Percentiles rank a stretch among this genome's conserved stretches.
These are phyloP conservation scores for Conomelus anceps DNA, from an alignment of 2,888 invertebrate genomes.

Conservation along the genomic window DNA sequence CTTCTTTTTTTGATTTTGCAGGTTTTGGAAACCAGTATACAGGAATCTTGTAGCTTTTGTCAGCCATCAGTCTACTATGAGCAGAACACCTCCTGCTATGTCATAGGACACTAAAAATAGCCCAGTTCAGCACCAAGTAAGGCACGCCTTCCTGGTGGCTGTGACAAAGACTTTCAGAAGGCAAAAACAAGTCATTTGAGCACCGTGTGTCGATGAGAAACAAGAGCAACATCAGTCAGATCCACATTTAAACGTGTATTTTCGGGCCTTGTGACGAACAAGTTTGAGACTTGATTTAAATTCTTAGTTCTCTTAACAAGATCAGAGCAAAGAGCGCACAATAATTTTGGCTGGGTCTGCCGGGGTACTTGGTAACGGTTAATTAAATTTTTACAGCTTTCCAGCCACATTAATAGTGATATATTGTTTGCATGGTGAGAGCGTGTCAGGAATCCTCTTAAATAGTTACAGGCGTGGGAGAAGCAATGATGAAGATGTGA, in stretches of 20 bases:
- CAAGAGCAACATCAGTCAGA: background rate
- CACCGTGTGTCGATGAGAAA: background rate
- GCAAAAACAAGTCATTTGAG: background rate
- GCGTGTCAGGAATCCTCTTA: background rate
- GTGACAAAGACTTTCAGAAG: background rate
- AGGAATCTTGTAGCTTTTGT: background rate
- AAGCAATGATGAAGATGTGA: background rate
- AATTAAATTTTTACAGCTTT: conserved; percentile 5
- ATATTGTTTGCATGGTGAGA: background rate
- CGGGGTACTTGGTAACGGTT: background rate
- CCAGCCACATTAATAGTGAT: background rate
- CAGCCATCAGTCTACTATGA: background rate
- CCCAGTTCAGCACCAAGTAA: background rate
- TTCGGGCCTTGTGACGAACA: background rate
- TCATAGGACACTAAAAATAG: background rate
- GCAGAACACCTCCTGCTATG: background rate
- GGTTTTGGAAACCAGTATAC: no score
- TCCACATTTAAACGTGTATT: background rate
- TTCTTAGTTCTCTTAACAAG: background rate
- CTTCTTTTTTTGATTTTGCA: no score
- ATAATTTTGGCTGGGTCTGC: background rate
- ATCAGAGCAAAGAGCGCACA: background rate
- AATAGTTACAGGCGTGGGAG: background rate
- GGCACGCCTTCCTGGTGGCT: background rate
- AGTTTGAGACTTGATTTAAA: background rate